Base-by-base conservation (phyloP, 2,888 invertebrate genomes). In the Glaucopsyche alexis region DNA sequence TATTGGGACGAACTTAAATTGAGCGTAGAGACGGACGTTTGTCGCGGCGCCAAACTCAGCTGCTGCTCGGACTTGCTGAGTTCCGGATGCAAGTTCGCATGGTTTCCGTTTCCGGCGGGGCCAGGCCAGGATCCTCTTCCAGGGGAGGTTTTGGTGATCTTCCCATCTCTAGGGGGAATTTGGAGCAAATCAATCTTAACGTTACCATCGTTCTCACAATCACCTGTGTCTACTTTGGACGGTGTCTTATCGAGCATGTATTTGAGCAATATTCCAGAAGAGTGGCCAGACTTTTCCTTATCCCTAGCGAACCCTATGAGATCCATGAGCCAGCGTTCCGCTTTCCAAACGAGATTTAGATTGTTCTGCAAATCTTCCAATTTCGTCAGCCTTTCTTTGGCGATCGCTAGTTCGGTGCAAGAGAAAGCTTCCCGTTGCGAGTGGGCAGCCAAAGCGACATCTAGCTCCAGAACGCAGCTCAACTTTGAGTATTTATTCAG, bases 351-450 rank as follows among this genome's bases (percentile, higher is more conserved):
- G 0, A 95, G 90, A 82, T 99, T 99, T 67, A 99, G 93, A 81
- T 96, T 96, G 49, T 95, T 93, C 84, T 99, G 98, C 64, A 98
- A 94, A 72, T 97, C 96, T 83, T 97, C 96, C 45, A 99, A 89
- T 81, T 96, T 96, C 0, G 94, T 93, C 60, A 99, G 91, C 74
- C 97, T 95, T 81, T 97, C 97, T 87, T 97, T 98, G 73, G 99
- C 98, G 4, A 95, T 94, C 76, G 96, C 96, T 42, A 99, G 88
- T 86, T 99, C 99, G 6, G 95, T 95, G 72, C 96, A 96, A 3
- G 98, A 98, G 87, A 99, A 99, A 0, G 99, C 99, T 94, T 99
- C 98, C 81, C 99, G 94, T 79, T 98, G 98, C 49, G 97, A 96
- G 83, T 99, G 98, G 77, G 98, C 98, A 4, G 99, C 98, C 79